Percentiles rank a stretch among this genome's conserved stretches.
These are phyloP conservation scores for Anticlea derivata DNA, from an alignment of 2,888 invertebrate genomes.

Conservation along the genomic window DNA sequence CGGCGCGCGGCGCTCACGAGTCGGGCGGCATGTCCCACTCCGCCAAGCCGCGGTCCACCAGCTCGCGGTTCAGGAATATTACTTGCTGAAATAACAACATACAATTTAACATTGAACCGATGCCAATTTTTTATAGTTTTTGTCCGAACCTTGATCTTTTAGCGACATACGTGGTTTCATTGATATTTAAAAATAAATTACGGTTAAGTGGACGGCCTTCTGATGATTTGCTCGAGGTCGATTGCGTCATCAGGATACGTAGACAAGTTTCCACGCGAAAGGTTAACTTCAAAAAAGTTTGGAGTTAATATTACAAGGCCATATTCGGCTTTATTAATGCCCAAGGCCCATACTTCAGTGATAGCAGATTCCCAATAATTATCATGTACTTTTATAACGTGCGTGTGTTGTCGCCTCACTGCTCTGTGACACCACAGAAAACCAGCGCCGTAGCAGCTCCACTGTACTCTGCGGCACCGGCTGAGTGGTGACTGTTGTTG, in stretches of 20 bases:
- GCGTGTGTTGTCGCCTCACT: too few species aligned
- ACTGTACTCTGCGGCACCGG: too few species aligned
- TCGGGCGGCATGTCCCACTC: conserved; percentile 86
- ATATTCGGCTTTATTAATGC: too few species aligned
- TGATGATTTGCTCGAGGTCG: conserved; percentile 21
- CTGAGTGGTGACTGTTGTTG: background rate
- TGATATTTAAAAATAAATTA: conserved; percentile 35
- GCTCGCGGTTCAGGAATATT: conserved; percentile 93
- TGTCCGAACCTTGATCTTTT: conserved; percentile 36
- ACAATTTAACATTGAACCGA: conserved; percentile 29
- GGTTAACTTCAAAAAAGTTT: background rate
- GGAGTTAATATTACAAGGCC: too few species aligned
- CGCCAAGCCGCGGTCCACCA: conserved; percentile 92
- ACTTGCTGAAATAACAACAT: conserved; percentile 85
- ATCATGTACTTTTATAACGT: too few species aligned
- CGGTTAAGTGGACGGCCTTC: conserved; percentile 29
- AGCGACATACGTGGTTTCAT: conserved; percentile 23
- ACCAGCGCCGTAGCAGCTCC: too few species aligned
- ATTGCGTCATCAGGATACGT: conserved; percentile 15
- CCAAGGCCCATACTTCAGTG: too few species aligned
- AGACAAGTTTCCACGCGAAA: background rate
- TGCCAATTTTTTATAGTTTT: conserved; percentile 26
- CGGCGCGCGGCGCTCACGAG: conserved; percentile 56
- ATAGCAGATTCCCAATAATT: too few species aligned
- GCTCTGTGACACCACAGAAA: too few species aligned